Base-by-base conservation (phyloP, 1,140 invertebrate genomes). In the Drosophila quadrilineata region DNA sequence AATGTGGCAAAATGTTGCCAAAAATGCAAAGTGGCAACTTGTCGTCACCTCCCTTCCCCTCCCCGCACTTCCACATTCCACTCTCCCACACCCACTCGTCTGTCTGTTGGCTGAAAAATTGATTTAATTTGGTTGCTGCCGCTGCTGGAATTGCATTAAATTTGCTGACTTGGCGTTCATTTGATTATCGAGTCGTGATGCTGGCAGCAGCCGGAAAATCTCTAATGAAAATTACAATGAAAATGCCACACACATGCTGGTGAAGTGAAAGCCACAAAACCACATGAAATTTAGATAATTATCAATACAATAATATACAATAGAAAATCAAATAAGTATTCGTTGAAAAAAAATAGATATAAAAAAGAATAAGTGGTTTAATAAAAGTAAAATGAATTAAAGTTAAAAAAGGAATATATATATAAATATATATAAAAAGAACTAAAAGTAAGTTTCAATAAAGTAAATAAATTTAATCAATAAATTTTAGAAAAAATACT, bases 151-250 rank as follows among this genome's bases (percentile, higher is more conserved):
- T 70, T 69, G 80, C 49, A 84, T 84, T 72, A 56, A 50, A 69
- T 82, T 72, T 71, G 63, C 72, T 76, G 72, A 82, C 58, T 76
- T 60, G 63, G 68, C 72, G 60, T 58, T 71, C 54, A 59, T 71
- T 72, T 82, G 68, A 80, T 80, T 82, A 76, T 73, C 38, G 36
- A 8, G 43, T 33, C 43, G 12, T 48, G 49, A 33, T 38, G 6
- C 12, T 31, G 48, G 31, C 40, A 35, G n/a, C n/a, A n/a, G n/a
- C n/a, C n/a, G n/a, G n/a, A n/a, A n/a, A n/a, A n/a, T n/a, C n/a
- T n/a, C n/a, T n/a, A n/a, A n/a, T n/a, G n/a, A n/a, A n/a, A n/a
- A n/a, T n/a, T n/a, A n/a, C n/a, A 46, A 49, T 33, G 33, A 49
- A 40, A n/a, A n/a, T n/a, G n/a, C n/a, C n/a, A n/a, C 41, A 54